Evolutionary conservation across 2,113 vertebrate species (phyloP), one percentile per base, ranked within the genome.

Genomic region (Tachysurus vachellii): DNA sequence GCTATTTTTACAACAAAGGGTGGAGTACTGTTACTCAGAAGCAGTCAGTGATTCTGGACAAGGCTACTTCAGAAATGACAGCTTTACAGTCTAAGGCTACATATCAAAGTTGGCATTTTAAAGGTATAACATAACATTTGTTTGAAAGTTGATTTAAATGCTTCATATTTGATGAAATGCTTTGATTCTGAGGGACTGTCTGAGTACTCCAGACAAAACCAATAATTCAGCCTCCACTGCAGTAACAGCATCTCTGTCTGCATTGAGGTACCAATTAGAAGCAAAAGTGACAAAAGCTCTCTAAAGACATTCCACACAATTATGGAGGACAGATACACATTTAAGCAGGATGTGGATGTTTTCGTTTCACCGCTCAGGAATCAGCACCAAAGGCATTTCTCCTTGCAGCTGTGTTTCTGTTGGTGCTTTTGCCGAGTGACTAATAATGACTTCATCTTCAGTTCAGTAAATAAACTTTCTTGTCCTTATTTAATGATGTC

Each of bases 331-430:
- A 83, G 85, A 85, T 71, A 70, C 75, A 76, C 61, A 36, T 85
- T 56, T 64, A 61, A 21, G 59, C 68, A 57, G 81, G 77, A 90
- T 36, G 79, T 16, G n/a, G 26, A 57, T 79, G 50, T 88, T 85
- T 87, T 83, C 54, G 80, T 57, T 79, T 36, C 85, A 31, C 59
- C 82, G 50, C 50, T 82, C 70, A 88, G 71, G 47, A 83, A 88
- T 66, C 80, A n/a, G 82, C 77, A 62, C 77, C 79, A 82, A 42
- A 82, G 28, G 66, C 70, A 44, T 68, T 88, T 88, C 53, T 68
- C 66, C 61, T 82, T 47, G 70, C 87, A 88, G 82, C 56, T 88
- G 89, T 54, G 80, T 82, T 84, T 88, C 82, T 85, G 85, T 62
- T 53, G 61, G 50, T 59, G 36, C 68, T 82, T 31, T 70, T 59